Evolutionary conservation across 2,888 invertebrate genomes (phyloP).

Genomic region (Noctuana brunneofusca): DNA sequence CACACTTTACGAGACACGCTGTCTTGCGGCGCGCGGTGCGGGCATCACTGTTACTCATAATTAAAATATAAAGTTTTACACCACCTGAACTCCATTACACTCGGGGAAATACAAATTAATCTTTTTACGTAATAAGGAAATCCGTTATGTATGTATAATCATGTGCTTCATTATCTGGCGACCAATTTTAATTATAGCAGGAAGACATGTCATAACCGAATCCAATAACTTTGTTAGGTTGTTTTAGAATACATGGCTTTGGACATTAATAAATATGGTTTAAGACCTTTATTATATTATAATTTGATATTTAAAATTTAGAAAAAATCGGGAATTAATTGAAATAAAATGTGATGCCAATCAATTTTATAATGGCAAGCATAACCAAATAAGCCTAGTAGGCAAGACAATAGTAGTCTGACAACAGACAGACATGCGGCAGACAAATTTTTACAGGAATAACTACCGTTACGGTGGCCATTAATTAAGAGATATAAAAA

Average conservation of each 20-base stretch:
- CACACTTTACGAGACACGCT: slow-evolving; percentile 54
- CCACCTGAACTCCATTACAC: not conserved
- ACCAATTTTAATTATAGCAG: not conserved
- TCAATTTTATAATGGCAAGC: too few species aligned
- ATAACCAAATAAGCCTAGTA: not conserved
- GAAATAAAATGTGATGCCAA: too few species aligned
- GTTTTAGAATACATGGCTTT: too few species aligned
- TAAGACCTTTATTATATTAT: too few species aligned
- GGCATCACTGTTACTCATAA: not conserved
- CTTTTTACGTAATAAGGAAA: not conserved
- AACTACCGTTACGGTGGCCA: not conserved
- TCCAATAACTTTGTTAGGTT: too few species aligned
- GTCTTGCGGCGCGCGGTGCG: slow-evolving; percentile 46
- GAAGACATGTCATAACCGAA: not conserved
- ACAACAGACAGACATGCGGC: not conserved
- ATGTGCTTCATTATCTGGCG: not conserved
- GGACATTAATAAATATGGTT: too few species aligned
- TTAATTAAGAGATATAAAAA: not conserved
- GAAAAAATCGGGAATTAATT: too few species aligned
- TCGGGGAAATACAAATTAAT: not conserved
- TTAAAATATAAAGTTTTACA: not conserved
- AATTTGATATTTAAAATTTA: too few species aligned
- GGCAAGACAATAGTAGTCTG: not conserved
- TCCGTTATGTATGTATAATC: slow-evolving; percentile 4
- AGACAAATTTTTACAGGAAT: not conserved